Evolutionary conservation across 2,888 invertebrate genomes (phyloP).

Genomic region (Eilema sororculum): DNA sequence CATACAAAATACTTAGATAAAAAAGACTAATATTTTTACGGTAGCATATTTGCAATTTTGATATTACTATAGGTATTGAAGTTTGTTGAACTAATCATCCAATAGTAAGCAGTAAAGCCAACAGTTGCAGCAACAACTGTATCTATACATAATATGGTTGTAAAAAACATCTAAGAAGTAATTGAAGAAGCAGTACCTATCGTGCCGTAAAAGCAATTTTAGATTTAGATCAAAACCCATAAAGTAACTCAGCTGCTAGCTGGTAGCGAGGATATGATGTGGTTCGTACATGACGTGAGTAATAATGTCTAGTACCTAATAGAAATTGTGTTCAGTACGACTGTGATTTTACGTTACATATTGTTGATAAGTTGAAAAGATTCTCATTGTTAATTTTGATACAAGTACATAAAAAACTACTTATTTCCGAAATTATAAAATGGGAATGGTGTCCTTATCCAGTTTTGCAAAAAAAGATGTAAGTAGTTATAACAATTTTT

Average conservation of each 20-base stretch:
- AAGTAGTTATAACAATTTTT: no score
- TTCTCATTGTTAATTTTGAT: no score
- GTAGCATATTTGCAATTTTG: not conserved
- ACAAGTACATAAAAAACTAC: no score
- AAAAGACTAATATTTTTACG: not conserved
- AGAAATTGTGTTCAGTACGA: constrained; percentile 9
- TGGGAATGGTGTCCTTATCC: no score
- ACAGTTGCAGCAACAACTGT: not conserved
- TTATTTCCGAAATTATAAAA: no score
- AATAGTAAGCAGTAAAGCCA: not conserved
- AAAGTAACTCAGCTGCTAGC: constrained; percentile 62
- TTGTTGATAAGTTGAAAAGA: no score
- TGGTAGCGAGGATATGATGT: constrained; percentile 57
- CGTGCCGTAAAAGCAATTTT: constrained; percentile 73
- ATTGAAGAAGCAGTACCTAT: constrained; percentile 58
- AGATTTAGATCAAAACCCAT: constrained; percentile 77
- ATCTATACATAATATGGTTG: not conserved
- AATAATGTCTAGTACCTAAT: constrained; percentile 25
- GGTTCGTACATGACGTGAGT: constrained; percentile 16
- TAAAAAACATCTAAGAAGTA: constrained; percentile 41
- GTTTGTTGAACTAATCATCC: not conserved
- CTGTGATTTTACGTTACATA: not conserved
- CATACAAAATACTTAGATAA: no score
- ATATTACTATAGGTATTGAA: no score
- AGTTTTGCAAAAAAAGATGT: no score